Evolutionary conservation across 1,140 invertebrate species (phyloP).

Genomic region (Arctopsyche grandis): DNA sequence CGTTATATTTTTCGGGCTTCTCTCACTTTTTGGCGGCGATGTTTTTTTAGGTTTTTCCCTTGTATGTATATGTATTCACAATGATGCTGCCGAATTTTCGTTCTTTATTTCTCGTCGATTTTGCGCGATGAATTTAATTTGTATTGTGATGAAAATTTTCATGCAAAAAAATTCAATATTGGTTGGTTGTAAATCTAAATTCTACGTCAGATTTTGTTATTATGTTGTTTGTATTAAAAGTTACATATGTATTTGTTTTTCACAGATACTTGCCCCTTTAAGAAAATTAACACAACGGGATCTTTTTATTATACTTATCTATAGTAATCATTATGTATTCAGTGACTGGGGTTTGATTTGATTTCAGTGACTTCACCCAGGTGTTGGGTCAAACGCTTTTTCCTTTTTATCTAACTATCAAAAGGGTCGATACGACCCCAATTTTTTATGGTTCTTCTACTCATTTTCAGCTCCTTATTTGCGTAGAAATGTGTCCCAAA

Average conservation of each 20-base stretch:
- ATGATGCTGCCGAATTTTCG: neutral
- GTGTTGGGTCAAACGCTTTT: constrained; percentile 8
- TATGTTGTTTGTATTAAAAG: too few species aligned
- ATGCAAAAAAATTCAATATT: neutral
- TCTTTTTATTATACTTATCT: too few species aligned
- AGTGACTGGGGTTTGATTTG: neutral
- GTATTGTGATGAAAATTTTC: neutral
- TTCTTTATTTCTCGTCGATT: neutral
- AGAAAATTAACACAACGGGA: too few species aligned
- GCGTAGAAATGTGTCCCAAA: too few species aligned
- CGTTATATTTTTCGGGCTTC: neutral
- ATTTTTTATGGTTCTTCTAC: neutral
- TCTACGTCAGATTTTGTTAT: too few species aligned
- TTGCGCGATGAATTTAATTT: constrained; percentile 1
- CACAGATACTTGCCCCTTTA: too few species aligned
- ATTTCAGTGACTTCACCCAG: neutral
- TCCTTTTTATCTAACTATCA: neutral
- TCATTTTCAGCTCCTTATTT: too few species aligned
- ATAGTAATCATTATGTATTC: too few species aligned
- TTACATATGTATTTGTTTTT: neutral
- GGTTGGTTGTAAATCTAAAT: neutral
- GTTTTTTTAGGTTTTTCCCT: neutral
- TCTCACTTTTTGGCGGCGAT: neutral
- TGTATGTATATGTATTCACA: neutral
- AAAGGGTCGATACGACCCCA: neutral